Percentiles rank a stretch among this genome's conserved stretches.
Evolutionary conservation across 1,140 invertebrate species (phyloP).

Genomic region (Apis dorsata): DNA sequence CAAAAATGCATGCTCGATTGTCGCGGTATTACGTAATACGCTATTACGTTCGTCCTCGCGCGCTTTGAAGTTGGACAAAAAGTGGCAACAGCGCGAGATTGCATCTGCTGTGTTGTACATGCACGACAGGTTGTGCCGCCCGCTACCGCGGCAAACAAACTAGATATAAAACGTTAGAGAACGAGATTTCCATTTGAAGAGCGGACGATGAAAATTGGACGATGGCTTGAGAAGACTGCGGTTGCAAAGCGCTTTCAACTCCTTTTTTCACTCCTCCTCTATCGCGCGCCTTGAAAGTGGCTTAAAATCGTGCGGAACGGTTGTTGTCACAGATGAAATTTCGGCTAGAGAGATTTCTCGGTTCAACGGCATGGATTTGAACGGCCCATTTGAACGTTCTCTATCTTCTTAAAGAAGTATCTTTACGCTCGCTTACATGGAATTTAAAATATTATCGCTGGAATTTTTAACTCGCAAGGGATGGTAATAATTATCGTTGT

Average conservation of each 20-base stretch:
- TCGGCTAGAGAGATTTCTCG: background rate
- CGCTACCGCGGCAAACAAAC: background rate
- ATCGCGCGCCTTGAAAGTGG: constrained; percentile 6
- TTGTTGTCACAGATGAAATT: background rate
- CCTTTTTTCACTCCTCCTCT: background rate
- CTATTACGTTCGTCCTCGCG: too few relatives aligned
- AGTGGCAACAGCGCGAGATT: constrained; percentile 15
- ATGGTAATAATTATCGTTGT: too few relatives aligned
- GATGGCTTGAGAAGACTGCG: constrained; percentile 3
- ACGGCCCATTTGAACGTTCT: too few relatives aligned
- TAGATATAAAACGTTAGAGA: constrained; percentile 35
- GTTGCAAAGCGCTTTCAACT: constrained; percentile 12
- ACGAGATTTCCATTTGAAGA: constrained; percentile 49
- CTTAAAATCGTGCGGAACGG: constrained; percentile 3
- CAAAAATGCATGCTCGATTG: too few relatives aligned
- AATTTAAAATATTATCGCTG: too few relatives aligned
- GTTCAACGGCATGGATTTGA: background rate
- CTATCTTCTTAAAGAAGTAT: too few relatives aligned
- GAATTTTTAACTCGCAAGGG: too few relatives aligned
- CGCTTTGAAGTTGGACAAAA: background rate
- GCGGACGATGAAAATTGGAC: constrained; percentile 47
- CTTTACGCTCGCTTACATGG: too few relatives aligned
- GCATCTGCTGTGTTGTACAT: background rate
- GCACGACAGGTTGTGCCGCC: constrained; percentile 4
- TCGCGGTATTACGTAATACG: too few relatives aligned